These are phyloP conservation scores for Threskiornis aethiopicus DNA, from an alignment of 2,797 vertebrate genomes.

Conservation along the genomic window DNA sequence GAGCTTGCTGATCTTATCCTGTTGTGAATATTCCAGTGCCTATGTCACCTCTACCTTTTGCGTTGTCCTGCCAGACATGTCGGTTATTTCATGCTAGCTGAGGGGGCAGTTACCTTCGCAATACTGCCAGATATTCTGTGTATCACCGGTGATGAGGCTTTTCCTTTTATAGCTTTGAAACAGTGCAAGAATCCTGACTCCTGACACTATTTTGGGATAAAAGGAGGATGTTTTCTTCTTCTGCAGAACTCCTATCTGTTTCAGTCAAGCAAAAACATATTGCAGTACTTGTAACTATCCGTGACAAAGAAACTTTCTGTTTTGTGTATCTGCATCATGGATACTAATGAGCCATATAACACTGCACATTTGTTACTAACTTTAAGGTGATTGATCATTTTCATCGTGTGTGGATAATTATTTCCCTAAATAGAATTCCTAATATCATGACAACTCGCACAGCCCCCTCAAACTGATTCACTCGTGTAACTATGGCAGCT, in stretches of 20 bases:
- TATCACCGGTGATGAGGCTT: neutral
- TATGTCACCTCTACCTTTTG: neutral
- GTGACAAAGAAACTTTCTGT: slow-evolving; percentile 22
- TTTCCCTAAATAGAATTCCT: slow-evolving; percentile 72
- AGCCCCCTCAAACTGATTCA: slow-evolving; percentile 63
- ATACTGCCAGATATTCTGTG: neutral
- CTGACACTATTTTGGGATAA: neutral
- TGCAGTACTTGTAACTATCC: neutral
- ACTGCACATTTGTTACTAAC: slow-evolving; percentile 10
- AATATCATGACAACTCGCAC: slow-evolving; percentile 47
- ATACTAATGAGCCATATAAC: slow-evolving; percentile 18
- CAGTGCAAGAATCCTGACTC: neutral
- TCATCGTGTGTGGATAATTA: slow-evolving; percentile 28
- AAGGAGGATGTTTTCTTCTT: neutral
- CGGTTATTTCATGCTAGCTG: neutral
- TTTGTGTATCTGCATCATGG: slow-evolving; percentile 22
- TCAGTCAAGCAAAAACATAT: neutral
- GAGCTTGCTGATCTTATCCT: neutral
- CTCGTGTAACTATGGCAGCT: slow-evolving; percentile 49
- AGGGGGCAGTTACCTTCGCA: neutral
- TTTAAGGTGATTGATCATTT: slow-evolving; percentile 54
- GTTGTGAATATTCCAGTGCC: neutral
- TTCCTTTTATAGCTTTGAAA: neutral
- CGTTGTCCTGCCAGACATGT: neutral
- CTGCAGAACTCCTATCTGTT: neutral